Evolutionary conservation across 2,888 invertebrate genomes (phyloP).

Genomic region (Escarpia spicata): DNA sequence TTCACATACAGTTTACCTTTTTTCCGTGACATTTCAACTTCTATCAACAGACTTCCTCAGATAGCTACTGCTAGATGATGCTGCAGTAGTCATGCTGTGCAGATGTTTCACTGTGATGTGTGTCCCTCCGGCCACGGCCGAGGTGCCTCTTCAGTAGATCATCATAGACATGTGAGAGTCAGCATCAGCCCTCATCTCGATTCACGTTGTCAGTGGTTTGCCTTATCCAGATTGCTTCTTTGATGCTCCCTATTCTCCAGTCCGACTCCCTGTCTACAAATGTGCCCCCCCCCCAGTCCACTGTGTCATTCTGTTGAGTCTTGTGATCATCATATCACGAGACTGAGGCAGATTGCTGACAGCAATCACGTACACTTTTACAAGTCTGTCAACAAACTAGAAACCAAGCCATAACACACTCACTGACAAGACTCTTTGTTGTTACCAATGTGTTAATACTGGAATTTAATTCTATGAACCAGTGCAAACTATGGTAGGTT

Average conservation of each 20-base stretch:
- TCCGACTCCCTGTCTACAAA: not conserved
- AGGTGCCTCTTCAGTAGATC: constrained; percentile 18
- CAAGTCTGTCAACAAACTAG: not conserved
- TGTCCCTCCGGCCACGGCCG: no score
- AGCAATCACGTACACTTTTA: not conserved
- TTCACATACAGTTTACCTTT: not conserved
- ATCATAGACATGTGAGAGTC: constrained; percentile 8
- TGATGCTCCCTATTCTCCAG: not conserved
- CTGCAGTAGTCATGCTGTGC: not conserved
- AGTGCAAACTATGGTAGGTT: not conserved
- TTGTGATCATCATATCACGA: not conserved
- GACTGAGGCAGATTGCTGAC: not conserved
- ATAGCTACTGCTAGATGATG: not conserved
- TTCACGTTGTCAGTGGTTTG: not conserved
- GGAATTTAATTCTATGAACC: not conserved
- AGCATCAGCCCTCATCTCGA: not conserved
- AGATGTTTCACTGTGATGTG: no score
- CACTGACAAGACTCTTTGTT: not conserved
- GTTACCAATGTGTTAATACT: not conserved
- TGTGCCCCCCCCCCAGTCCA: not conserved
- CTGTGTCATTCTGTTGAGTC: not conserved
- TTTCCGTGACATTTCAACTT: not conserved
- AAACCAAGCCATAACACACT: not conserved
- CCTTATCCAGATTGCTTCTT: not conserved
- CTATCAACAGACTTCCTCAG: not conserved